Evolutionary conservation across 2,113 vertebrate species (phyloP).

Genomic region (Plecturocebus donacophilus): DNA sequence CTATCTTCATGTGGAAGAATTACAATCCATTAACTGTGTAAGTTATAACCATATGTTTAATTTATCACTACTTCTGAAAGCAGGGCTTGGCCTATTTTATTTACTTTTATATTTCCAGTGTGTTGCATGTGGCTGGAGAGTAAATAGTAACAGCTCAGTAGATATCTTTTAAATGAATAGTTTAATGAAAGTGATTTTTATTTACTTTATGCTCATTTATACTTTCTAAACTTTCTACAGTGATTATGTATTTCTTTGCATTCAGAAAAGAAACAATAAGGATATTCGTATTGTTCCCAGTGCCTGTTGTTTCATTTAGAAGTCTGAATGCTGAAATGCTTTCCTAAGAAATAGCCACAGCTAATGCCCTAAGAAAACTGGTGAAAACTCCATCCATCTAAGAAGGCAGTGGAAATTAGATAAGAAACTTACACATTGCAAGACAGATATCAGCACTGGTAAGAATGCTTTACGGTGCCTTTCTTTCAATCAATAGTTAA

Average conservation of each 20-base stretch:
- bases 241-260: neutral
- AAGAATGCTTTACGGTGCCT: neutral
- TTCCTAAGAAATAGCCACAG: conserved; percentile 20
- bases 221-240: neutral
- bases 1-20: neutral
- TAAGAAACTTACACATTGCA: conserved; percentile 35
- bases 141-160: neutral
- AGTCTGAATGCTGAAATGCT: neutral
- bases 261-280: neutral
- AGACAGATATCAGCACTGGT: neutral
- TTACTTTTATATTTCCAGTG: neutral
- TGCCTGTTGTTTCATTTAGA: neutral
- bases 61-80: neutral
- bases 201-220: neutral
- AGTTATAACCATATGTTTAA: neutral
- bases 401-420: conserved; percentile 40
- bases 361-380: conserved; percentile 12
- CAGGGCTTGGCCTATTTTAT: neutral
- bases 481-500: conserved; percentile 50
- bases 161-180: neutral
- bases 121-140: neutral
- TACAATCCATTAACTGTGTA: neutral
- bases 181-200: neutral
- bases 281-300: neutral
- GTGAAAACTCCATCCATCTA: conserved; percentile 7